These are phyloP conservation scores for Tromatobia lineatoria DNA, from an alignment of 2,888 invertebrate genomes.

Conservation along the genomic window DNA sequence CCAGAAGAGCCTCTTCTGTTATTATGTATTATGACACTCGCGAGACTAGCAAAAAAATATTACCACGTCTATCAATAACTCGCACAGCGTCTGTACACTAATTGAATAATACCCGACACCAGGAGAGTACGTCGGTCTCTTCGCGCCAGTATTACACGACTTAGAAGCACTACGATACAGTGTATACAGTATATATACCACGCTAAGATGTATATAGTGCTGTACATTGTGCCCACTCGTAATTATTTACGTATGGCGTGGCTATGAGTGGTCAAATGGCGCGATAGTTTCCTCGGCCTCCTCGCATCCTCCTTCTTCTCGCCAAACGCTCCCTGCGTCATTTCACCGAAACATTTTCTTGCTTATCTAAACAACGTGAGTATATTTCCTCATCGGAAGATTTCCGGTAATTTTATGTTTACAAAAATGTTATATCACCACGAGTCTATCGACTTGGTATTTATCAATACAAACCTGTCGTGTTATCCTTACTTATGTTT, in stretches of 20 bases:
- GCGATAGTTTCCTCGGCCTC: slow-evolving; percentile 22
- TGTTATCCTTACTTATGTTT: neutral
- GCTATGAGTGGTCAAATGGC: slow-evolving; percentile 55
- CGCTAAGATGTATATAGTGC: slow-evolving; percentile 13
- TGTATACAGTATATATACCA: slow-evolving; percentile 17
- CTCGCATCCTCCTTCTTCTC: slow-evolving; percentile 16
- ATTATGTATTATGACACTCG: neutral
- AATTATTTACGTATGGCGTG: slow-evolving; percentile 67
- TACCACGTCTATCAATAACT: slow-evolving; percentile 9
- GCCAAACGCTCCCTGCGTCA: neutral
- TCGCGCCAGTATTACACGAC: slow-evolving; percentile 23
- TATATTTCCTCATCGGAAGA: neutral
- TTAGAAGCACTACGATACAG: slow-evolving; percentile 54
- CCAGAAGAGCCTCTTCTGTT: neutral
- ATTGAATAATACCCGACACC: slow-evolving; percentile 62
- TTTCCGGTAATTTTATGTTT: neutral
- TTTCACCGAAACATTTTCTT: slow-evolving; percentile 7
- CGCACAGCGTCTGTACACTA: slow-evolving; percentile 34
- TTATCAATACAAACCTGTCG: neutral
- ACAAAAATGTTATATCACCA: neutral
- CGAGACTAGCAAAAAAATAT: slow-evolving; percentile 10
- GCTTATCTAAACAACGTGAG: neutral
- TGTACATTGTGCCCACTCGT: slow-evolving; percentile 64
- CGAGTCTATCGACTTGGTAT: neutral
- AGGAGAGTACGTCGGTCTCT: slow-evolving; percentile 31